Percentiles rank a stretch among this genome's conserved stretches.
Conservation (phyloP, 2,113 vertebrate genomes). For the Nycticebus coucang region DNA sequence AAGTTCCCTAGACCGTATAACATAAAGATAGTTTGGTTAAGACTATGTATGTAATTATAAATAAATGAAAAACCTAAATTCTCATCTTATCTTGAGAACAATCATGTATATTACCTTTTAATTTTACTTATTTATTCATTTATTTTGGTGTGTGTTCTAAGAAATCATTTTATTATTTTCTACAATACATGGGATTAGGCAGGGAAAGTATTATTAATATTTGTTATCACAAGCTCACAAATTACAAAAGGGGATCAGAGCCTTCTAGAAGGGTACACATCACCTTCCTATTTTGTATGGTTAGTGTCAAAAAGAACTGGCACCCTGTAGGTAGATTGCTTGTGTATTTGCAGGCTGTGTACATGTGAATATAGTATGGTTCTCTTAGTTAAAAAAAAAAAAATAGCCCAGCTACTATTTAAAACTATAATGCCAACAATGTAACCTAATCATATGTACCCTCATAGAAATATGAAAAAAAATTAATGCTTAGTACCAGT, state of each 20-base stretch:
- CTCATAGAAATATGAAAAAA: no score
- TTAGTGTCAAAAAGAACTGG: background rate
- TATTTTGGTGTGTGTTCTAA: background rate
- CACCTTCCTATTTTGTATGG: background rate
- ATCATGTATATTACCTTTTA: background rate
- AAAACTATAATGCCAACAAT: background rate
- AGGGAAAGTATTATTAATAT: background rate
- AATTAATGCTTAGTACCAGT: background rate
- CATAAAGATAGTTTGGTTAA: background rate
- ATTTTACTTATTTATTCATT: background rate
- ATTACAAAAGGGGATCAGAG: background rate
- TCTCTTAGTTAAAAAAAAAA: background rate
- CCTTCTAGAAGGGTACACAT: background rate
- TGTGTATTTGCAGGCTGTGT: background rate
- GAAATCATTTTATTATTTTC: background rate
- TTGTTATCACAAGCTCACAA: background rate
- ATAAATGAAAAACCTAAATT: background rate
- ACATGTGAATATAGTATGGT: fast-evolving
- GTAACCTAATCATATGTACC: no score
- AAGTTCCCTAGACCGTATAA: background rate
- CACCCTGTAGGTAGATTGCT: no score
- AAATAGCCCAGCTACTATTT: background rate
- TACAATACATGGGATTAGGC: background rate
- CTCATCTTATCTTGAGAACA: background rate
- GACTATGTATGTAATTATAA: background rate